Evolutionary conservation across 1,140 invertebrate genomes (phyloP).

Genomic region (Saccostrea cuccullata): DNA sequence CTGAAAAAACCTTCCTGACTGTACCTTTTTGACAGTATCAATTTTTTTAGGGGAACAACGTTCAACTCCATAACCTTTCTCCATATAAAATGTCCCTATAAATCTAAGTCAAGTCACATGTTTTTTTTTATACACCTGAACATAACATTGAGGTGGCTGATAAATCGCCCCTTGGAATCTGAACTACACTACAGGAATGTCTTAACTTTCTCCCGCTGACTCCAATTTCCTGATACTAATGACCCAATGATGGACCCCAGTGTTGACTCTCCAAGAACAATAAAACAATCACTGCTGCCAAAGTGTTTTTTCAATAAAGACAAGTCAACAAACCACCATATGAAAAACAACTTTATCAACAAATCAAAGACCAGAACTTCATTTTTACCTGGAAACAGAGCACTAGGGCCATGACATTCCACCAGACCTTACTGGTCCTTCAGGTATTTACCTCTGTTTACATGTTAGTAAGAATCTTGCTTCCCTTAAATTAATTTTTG

Average conservation of each 20-base stretch:
- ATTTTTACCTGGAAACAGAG: not conserved
- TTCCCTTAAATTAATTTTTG: not conserved
- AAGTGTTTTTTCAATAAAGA: constrained; percentile 11
- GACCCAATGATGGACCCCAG: not conserved
- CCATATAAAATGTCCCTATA: too few relatives aligned
- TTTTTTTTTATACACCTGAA: too few relatives aligned
- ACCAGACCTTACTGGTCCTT: not conserved
- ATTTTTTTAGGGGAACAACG: too few relatives aligned
- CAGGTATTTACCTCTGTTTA: not conserved
- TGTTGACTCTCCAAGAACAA: not conserved
- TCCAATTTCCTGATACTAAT: not conserved
- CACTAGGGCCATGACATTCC: not conserved
- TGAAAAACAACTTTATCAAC: not conserved
- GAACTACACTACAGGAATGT: not conserved
- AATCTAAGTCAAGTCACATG: too few relatives aligned
- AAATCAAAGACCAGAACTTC: constrained; percentile 14
- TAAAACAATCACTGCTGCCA: constrained; percentile 7
- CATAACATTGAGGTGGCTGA: too few relatives aligned
- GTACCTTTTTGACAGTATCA: too few relatives aligned
- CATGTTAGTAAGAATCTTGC: not conserved
- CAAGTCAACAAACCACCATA: not conserved
- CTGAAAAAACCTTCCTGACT: too few relatives aligned
- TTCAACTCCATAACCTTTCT: too few relatives aligned
- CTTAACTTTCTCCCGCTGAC: not conserved
- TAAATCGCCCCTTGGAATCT: not conserved